Evolutionary conservation across 2,797 vertebrate species (phyloP), one percentile per base, ranked within the genome.

Genomic region (Buceros bicornis): DNA sequence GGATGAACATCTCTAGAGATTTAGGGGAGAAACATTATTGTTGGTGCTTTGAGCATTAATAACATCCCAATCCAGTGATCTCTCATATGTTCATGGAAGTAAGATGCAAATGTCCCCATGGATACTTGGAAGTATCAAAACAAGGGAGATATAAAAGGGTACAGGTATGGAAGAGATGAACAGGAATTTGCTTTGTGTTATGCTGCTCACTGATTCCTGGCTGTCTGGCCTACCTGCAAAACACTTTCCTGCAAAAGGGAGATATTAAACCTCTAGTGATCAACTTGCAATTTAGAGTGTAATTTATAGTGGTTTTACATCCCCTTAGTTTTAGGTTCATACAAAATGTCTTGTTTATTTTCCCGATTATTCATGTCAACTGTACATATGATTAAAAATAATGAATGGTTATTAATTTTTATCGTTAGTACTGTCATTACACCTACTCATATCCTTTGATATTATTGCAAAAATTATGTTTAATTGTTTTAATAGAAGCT

Each of bases 331-430:
- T 91, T 70, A 78, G 86, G 58, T 84, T 93, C 7, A 16, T 58
- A 29, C 73, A 62, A 94, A 97, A 91, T 66, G 45, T 89, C 84
- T 90, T 97, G 94, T 97, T 97, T 97, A 96, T 97, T 97, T 97
- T 97, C 62, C 70, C 93, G 83, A 93, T 87, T 95, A 95, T 95
- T 96, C 91, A 57, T 83, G 96, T 95, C 69, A 81, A 16, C 90
- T 86, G 89, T 95, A 96, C 83, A 95, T 95, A 94, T 87, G 81
- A 96, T 97, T 97, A 89, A 94, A 96, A 96, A 94, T 96, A 93
- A 96, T 96, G 90, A 96, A 94, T 78, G 90, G 82, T 94, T 95
- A 97, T 96, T 95, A 95, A 94, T 96, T 95, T 97, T 90, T 90
- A 90, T 95, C 64, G 3, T 84, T 96, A 92, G 61, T 86, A 31